phyloP scores from a whole-genome alignment of 2,888 invertebrate species.

The Criorhina ranunculi region DNA sequence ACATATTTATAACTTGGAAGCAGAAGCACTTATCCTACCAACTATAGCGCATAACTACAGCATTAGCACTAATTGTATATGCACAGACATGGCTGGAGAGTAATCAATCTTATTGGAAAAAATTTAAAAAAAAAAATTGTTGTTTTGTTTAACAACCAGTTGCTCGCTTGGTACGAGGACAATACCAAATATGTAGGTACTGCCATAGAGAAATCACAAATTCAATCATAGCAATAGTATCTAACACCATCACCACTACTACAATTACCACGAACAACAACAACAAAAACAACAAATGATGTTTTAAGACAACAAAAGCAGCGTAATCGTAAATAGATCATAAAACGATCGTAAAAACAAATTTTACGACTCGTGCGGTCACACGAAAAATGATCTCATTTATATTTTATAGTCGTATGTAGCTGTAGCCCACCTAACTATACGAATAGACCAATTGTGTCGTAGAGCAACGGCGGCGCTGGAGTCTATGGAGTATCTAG shows the following conservation, averaged over 20 bases:
- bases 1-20: constrained; percentile 28
- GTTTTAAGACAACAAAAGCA: constrained; percentile 78
- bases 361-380: constrained; percentile 81
- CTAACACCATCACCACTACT: neutral
- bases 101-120: constrained; percentile 61
- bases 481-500: too few species aligned
- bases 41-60: constrained; percentile 26
- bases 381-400: constrained; percentile 78
- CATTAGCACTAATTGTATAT: constrained; percentile 55
- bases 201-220: constrained; percentile 35
- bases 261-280: constrained; percentile 42
- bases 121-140: constrained; percentile 26
- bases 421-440: constrained; percentile 62
- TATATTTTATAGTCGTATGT: constrained; percentile 73
- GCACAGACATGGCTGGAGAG: constrained; percentile 36
- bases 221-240: constrained; percentile 12
- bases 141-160: constrained; percentile 41
- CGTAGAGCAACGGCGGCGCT: neutral
- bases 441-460: constrained; percentile 2
- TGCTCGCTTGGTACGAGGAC: constrained; percentile 10
- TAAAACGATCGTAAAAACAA: constrained; percentile 83
- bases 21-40: constrained; percentile 7
- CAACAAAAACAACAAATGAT: constrained; percentile 59
- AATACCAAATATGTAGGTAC: constrained; percentile 6
- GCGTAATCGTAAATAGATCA: constrained; percentile 84